Conservation (phyloP, 2,797 vertebrate genomes). For the Huso huso region DNA sequence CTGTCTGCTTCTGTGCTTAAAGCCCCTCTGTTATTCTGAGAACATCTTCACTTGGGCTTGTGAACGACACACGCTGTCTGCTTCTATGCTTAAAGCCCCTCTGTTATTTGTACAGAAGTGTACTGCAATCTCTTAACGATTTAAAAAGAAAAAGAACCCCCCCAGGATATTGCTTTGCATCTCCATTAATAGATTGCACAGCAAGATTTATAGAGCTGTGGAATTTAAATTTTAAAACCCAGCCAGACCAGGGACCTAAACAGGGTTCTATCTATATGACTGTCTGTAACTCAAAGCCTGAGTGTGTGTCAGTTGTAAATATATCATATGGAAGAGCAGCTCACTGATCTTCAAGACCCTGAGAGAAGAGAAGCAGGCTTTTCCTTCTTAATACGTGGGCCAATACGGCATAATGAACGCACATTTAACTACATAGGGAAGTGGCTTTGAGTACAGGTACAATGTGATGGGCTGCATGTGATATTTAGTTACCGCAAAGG, state of each 20-base stretch:
- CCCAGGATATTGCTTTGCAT: conserved; percentile 4
- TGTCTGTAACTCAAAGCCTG: conserved; percentile 29
- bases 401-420: too few species aligned
- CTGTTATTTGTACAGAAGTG: too few species aligned
- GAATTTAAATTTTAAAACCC: conserved; percentile 33
- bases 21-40: too few species aligned
- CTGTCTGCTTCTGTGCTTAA: too few species aligned
- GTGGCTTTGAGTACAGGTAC: too few species aligned
- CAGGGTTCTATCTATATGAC: conserved; percentile 21
- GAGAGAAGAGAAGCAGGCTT: neutral
- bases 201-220: conserved; percentile 33
- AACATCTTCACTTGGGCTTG: too few species aligned
- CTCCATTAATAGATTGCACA: conserved; percentile 25
- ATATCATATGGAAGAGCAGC: conserved; percentile 33
- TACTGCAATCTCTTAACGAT: neutral
- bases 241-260: conserved; percentile 31
- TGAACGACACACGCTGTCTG: too few species aligned
- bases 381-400: too few species aligned
- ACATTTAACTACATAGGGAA: too few species aligned
- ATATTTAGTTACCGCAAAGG: too few species aligned
- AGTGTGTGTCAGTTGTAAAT: conserved; percentile 30
- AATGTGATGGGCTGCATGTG: too few species aligned
- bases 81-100: too few species aligned
- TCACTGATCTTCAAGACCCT: conserved; percentile 16
- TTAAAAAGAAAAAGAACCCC: neutral